Evolutionary conservation across 2,113 vertebrate genomes (phyloP), one percentile per base, ranked within the genome.

Genomic region (Spheniscus mendiculus): DNA sequence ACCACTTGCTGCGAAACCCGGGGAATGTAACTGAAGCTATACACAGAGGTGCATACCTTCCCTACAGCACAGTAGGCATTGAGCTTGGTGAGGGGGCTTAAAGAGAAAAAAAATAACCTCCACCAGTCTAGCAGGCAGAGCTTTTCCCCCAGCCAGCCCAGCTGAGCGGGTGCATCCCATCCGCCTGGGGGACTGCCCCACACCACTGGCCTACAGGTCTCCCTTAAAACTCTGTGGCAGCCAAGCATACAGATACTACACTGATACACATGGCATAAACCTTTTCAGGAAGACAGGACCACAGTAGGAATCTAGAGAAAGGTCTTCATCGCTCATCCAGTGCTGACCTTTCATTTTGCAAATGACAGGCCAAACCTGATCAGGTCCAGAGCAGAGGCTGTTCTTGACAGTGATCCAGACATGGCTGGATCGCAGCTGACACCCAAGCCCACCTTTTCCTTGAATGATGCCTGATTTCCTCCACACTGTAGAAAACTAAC

Each of bases 11-110:
- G 34, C 44, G 32, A 63, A 83, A 74, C 10, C 9, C 23, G 52
- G 32, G 5, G 36, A 7, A 19, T 32, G 10, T 40, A 82, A 23
- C 21, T 56, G 58, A 88, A 85, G 38, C 26, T 12, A n/a, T 25
- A 27, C 0, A 1, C 13, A 22, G 61, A 53, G 5, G 4, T 36
- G 11, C 2, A 1, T 29, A 44, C 3, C 4, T 67, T 53, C 26
- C 18, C 4, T 25, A 5, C 10, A 25, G 29, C 10, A 4, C 21
- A 42, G 32, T 3, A 65, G 30, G 12, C 15, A 17, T 5, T 65
- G 55, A 66, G 15, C 11, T 55, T 55, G 15, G 29, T 38, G 7
- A 66, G 15, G 79, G 23, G 8, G 5, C 26, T 87, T 84, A 58
- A 55, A 53, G 10, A 55, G 30, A 85, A 59, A 55, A 77, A 21